phyloP scores from a whole-genome alignment of 2,888 invertebrate species.

The Dynastes grantii region DNA sequence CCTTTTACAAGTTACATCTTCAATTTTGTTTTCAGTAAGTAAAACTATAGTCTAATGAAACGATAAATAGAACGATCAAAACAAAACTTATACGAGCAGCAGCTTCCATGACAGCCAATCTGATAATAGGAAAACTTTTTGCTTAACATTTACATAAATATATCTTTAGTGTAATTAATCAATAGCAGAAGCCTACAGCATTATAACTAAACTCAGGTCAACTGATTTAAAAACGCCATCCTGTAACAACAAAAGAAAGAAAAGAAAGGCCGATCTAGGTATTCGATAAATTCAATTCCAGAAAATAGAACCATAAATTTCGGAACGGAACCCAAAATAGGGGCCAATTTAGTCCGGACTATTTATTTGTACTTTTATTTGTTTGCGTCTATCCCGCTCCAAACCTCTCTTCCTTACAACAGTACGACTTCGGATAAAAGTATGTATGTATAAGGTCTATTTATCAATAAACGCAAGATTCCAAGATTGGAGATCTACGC shows the following conservation, averaged over 20 bases:
- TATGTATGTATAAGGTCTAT: background rate
- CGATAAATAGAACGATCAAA: no score
- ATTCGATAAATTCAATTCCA: background rate
- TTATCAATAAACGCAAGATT: background rate
- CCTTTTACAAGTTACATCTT: no score
- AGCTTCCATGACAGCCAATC: no score
- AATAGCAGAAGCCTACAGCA: no score
- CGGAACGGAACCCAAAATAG: slow-evolving; percentile 26
- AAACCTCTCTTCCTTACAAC: background rate
- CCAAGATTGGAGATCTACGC: background rate
- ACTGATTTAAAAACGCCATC: no score
- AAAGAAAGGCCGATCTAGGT: background rate
- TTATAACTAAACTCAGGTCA: no score
- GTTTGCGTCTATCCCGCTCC: slow-evolving; percentile 17
- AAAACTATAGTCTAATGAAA: no score
- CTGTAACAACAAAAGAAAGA: background rate
- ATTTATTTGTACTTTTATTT: slow-evolving; percentile 35
- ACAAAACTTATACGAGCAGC: no score
- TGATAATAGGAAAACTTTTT: no score
- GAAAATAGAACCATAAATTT: slow-evolving; percentile 37
- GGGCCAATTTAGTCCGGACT: slow-evolving; percentile 24
- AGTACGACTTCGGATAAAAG: background rate
- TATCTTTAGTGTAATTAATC: no score
- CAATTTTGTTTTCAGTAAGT: no score
- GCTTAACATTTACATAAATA: no score